Evolutionary conservation across 2,113 vertebrate genomes (phyloP).

Genomic region (Neodontobutis hainanensis): DNA sequence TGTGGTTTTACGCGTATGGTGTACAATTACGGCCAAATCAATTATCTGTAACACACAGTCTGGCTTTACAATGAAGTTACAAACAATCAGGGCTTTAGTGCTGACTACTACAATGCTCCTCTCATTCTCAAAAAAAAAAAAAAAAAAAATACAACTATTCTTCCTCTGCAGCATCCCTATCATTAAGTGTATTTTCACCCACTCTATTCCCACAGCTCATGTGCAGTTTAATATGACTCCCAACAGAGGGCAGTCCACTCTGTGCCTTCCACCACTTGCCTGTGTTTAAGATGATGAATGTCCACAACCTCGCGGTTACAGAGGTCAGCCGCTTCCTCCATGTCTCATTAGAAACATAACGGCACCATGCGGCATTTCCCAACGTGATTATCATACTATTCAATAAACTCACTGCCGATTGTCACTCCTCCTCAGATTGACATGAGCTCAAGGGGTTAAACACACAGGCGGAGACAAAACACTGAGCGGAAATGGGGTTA

Average conservation of each 20-base stretch:
- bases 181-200: constrained; percentile 3
- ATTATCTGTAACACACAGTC: constrained; percentile 46
- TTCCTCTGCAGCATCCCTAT: constrained; percentile 8
- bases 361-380: constrained; percentile 49
- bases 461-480: constrained; percentile 8
- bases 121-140: background rate
- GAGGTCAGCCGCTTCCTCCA: constrained; percentile 56
- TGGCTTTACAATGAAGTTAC: constrained; percentile 43
- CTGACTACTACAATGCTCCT: constrained; percentile 37
- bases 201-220: constrained; percentile 10
- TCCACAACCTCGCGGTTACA: constrained; percentile 28
- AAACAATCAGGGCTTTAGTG: constrained; percentile 41
- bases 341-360: constrained; percentile 62
- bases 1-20: constrained; percentile 56
- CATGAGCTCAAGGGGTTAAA: constrained; percentile 31
- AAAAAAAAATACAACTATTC: constrained; percentile 1
- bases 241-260: constrained; percentile 51
- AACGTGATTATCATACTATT: constrained; percentile 47
- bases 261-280: constrained; percentile 19
- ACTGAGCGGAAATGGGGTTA: constrained; percentile 33
- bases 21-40: constrained; percentile 64
- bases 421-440: constrained; percentile 20
- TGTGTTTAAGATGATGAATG: constrained; percentile 60
- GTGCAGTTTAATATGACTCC: constrained; percentile 31
- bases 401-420: constrained; percentile 34